Evolutionary conservation across 2,888 invertebrate species (phyloP), one percentile per base, ranked within the genome.

Genomic region (Meganola albula): DNA sequence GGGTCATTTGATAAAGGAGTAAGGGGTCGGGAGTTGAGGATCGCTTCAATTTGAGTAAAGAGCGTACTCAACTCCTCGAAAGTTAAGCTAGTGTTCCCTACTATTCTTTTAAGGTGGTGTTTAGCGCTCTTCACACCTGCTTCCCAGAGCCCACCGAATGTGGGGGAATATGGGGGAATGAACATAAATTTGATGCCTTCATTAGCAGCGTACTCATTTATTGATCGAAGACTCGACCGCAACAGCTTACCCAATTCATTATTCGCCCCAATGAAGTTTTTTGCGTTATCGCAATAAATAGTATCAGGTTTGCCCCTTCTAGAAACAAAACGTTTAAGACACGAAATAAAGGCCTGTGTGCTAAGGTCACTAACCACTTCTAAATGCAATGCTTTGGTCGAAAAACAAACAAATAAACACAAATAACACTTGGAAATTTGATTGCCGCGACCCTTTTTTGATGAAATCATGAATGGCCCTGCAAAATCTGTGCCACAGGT

Each of bases 1-100:
- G 48, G 47, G 20, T 22, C 31, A 5, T 44, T 38, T 3, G 48
- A 49, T 9, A 54, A 5, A 9, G 50, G 51, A 26, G 34, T 44
- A 18, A 54, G 30, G 12, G 49, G 54, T 14, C 51, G 48, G n/a
- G 43, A 43, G 20, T 48, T 54, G 3, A 49, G 28, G 10, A 47
- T 40, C 2, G 49, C 40, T 23, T 48, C 48, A 21, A 52, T 39
- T 26, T 34, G 34, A 22, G 32, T 32, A 16, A 37, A 37, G 10
- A 37, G 32, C 3, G 37, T 37, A 4, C 8, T 20, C 8, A 37
- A 22, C 10, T 33, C 33, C 14, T 38, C 38, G 8, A 24, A 38
- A 1, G 34, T 36, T 12, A 36, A 5, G 8, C 31, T 23, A 14
- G 24, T 24, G 21, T 36, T 21, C n/a, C 31, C 31, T 3, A 36